A percentile compares a stretch with the other conserved stretches of the same genome.
Evolutionary conservation across 2,797 vertebrate species (phyloP).

Genomic region (Sebastes steindachneri): DNA sequence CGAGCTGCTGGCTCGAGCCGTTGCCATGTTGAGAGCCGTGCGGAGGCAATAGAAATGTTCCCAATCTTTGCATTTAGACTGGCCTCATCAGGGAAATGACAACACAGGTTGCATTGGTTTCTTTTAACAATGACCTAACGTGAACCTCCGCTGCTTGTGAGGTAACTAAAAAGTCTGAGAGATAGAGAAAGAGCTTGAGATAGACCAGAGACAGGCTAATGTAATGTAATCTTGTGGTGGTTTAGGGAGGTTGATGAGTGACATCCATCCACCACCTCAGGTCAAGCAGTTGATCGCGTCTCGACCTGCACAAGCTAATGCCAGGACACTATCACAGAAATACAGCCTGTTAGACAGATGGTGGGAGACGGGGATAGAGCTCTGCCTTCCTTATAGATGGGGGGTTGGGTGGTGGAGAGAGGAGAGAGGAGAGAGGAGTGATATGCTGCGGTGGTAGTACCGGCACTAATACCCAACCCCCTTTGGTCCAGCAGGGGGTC

Average conservation of each 20-base stretch:
- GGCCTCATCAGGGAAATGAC: background rate
- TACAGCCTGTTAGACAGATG: slow-evolving; percentile 75
- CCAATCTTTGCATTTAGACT: no score
- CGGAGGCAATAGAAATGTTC: no score
- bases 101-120: background rate
- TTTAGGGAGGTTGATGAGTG: background rate
- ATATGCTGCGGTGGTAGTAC: slow-evolving; percentile 11
- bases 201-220: background rate
- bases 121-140: background rate
- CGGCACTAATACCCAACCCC: slow-evolving; percentile 41
- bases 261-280: slow-evolving; percentile 1
- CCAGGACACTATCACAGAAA: slow-evolving; percentile 53
- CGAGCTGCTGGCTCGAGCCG: no score
- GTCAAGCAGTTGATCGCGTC: slow-evolving; percentile 35
- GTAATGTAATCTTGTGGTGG: background rate
- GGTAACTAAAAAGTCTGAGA: background rate
- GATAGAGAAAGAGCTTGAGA: background rate
- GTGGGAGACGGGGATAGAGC: slow-evolving; percentile 34
- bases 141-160: background rate
- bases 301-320: slow-evolving; percentile 14
- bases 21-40: no score
- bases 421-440: slow-evolving; percentile 16
- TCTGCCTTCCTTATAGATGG: slow-evolving; percentile 40
- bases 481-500: slow-evolving; percentile 36
- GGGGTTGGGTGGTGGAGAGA: slow-evolving; percentile 44